Evolutionary conservation across 2,888 invertebrate genomes (phyloP), one percentile per base, ranked within the genome.

Genomic region (Temnothorax rugatulus): DNA sequence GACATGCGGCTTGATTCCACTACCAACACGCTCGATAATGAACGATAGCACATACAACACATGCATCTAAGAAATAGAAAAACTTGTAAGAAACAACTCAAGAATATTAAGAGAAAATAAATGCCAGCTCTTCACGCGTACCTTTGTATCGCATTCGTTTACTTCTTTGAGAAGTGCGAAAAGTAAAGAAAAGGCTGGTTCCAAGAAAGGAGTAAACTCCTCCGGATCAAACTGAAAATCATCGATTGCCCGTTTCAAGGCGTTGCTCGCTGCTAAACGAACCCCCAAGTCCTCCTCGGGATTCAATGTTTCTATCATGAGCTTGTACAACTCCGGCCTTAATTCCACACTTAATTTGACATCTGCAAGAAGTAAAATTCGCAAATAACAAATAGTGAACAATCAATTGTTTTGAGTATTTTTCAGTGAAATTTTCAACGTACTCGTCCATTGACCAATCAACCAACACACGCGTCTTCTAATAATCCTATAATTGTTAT

Each of bases 141-240:
- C 97, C 95, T 99, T 99, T 1, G 98, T 98, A 95, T 99, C 99
- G 95, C 98, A 98, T 95, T 99, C 98, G 88, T 97, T 96, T 0
- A 98, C 97, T 94, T 98, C 98, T 94, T 98, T 98, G 91, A 99
- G 95, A 88, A 99, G 96, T 84, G 96, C 96, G 95, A 98, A 99
- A 15, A 99, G 96, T 77, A 97, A 96, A 83, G 97, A 96, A 92
- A 99, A 98, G 4, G 97, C 96, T 41, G 97, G 96, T 84, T 98
- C 97, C 86, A 98, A 96, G 95, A 97, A 99, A 29, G 98, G 98
- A 86, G 97, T 96, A 94, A 99, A 99, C 93, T 98, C 97, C 86
- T 98, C 97, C 0, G 97, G 96, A 92, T 97, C 97, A 95, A 99
- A 99, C 93, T 98, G 98, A 95, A 99, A 99, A 95, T 99, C 99